Evolutionary conservation across 2,797 vertebrate species (phyloP).

Genomic region (Miichthys miiuy): DNA sequence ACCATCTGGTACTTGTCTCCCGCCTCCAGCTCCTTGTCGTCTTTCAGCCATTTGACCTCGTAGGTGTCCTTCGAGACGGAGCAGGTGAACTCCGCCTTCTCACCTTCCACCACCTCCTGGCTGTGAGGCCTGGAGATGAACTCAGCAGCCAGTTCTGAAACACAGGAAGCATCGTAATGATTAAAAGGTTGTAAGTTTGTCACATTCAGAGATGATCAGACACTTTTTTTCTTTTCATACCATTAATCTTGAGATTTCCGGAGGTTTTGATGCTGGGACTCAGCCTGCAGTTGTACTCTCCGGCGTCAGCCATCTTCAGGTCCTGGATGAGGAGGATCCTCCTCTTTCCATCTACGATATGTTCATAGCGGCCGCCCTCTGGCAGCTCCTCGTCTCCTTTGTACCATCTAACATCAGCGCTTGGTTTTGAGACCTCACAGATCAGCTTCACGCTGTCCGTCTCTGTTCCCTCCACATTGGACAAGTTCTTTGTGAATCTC

Average conservation of each 20-base stretch:
- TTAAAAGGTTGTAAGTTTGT: neutral
- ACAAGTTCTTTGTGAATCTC: constrained; percentile 94
- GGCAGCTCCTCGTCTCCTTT: constrained; percentile 93
- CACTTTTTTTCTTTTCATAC: constrained; percentile 74
- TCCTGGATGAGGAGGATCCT: constrained; percentile 93
- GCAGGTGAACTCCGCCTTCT: constrained; percentile 95
- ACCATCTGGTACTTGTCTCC: constrained; percentile 92
- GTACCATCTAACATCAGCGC: constrained; percentile 94
- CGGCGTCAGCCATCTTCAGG: constrained; percentile 89
- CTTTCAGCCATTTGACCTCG: constrained; percentile 91
- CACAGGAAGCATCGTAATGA: neutral
- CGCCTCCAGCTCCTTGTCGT: constrained; percentile 85
- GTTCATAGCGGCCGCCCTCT: constrained; percentile 94
- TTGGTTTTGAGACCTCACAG: constrained; percentile 96
- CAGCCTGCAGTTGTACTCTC: constrained; percentile 93
- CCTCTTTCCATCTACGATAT: constrained; percentile 91
- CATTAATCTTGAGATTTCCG: constrained; percentile 91
- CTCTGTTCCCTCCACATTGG: constrained; percentile 94
- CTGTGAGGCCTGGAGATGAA: constrained; percentile 93
- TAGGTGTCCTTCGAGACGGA: constrained; percentile 94
- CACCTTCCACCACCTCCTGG: constrained; percentile 92
- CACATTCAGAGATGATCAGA: neutral
- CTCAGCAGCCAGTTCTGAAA: constrained; percentile 96
- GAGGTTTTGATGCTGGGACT: constrained; percentile 88
- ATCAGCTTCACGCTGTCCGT: constrained; percentile 93